Conservation (phyloP, 2,113 vertebrate species). For the Mastomys coucha region DNA sequence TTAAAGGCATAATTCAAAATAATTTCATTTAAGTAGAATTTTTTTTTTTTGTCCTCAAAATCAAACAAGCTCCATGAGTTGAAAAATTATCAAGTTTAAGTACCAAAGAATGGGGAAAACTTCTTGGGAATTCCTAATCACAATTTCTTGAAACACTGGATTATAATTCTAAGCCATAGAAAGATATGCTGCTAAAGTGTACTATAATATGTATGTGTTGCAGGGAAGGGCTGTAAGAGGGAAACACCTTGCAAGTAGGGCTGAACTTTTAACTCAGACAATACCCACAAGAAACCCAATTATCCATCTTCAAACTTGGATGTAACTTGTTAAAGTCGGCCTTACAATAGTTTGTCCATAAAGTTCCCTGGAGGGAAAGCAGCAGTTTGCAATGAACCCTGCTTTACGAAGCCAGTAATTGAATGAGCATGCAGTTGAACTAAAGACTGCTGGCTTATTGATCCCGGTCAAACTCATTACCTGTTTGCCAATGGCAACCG, state of each 20-base stretch:
- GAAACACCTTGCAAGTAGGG: not conserved
- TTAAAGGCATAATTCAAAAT: slow-evolving; percentile 37
- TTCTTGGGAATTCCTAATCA: not conserved
- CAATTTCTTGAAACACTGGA: not conserved
- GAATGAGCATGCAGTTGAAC: not conserved
- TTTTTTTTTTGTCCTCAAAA: not conserved
- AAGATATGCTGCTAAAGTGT: not conserved
- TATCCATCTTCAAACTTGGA: slow-evolving; percentile 44
- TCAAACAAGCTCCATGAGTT: not conserved
- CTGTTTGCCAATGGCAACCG: slow-evolving; percentile 60
- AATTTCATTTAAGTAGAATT: not conserved
- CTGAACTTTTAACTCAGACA: not conserved
- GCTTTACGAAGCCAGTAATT: not conserved
- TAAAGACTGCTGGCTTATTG: not conserved
- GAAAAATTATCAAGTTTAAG: slow-evolving; percentile 50
- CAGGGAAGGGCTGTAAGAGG: not conserved
- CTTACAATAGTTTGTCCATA: not conserved
- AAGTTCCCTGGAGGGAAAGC: slow-evolving; percentile 14
- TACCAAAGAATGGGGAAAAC: not conserved
- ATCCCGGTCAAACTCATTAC: slow-evolving; percentile 53
- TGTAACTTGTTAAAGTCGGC: slow-evolving; percentile 30
- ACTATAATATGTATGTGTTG: not conserved
- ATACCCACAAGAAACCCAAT: not conserved
- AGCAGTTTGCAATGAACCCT: not conserved
- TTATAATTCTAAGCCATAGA: not conserved